phyloP scores from a whole-genome alignment of 92 coral and sea anemone species.

The Palythoa grandis region DNA sequence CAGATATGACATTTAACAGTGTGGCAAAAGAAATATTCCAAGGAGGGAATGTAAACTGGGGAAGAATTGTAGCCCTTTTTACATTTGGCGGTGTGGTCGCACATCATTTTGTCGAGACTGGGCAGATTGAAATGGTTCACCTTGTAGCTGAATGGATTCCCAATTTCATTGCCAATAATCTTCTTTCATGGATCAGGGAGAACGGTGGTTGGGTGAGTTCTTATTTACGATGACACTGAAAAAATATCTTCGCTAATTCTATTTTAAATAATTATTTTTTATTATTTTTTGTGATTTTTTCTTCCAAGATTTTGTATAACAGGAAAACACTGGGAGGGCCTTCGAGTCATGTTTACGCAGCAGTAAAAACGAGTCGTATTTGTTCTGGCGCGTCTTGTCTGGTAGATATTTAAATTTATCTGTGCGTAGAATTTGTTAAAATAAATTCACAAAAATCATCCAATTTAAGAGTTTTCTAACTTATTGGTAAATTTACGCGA shows the following conservation, averaged over 20 bases:
- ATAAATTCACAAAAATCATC: not conserved
- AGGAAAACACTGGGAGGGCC: slow-evolving; percentile 21
- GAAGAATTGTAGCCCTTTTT: slow-evolving; percentile 94
- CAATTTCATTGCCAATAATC: slow-evolving; percentile 80
- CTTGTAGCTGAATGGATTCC: slow-evolving; percentile 85
- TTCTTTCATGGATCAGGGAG: slow-evolving; percentile 86
- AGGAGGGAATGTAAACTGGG: slow-evolving; percentile 93
- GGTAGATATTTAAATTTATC: slow-evolving; percentile 13
- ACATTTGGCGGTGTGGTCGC: slow-evolving; percentile 97
- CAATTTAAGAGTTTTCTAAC: not conserved
- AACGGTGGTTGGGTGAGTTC: slow-evolving; percentile 98
- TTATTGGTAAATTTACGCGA: not conserved
- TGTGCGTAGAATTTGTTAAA: not conserved
- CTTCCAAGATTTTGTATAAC: slow-evolving; percentile 22
- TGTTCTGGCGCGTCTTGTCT: slow-evolving; percentile 44
- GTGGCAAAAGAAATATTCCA: slow-evolving; percentile 95
- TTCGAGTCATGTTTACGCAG: slow-evolving; percentile 31
- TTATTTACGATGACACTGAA: not conserved
- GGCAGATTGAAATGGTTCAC: slow-evolving; percentile 92
- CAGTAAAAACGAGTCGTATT: slow-evolving; percentile 33
- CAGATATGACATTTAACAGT: slow-evolving; percentile 79
- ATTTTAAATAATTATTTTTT: slow-evolving; percentile 49
- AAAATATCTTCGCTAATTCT: not conserved
- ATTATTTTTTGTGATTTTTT: slow-evolving; percentile 52
- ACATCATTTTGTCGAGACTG: slow-evolving; percentile 93